phyloP scores from a whole-genome alignment of 2,888 invertebrate genomes.

The Dryadula phaetusa region DNA sequence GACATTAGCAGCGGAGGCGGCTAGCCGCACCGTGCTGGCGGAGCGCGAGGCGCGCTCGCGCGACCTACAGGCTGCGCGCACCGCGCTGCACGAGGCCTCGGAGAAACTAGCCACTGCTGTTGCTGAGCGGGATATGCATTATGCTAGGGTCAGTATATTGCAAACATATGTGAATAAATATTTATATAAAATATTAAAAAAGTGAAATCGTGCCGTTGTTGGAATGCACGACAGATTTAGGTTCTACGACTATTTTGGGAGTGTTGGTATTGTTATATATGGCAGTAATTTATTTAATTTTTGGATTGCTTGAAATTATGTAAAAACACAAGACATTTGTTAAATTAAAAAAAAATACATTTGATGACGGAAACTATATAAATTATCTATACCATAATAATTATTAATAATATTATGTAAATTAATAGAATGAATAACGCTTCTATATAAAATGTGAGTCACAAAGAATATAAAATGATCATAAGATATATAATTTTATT shows the following conservation, averaged over 20 bases:
- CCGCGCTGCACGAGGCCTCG: slow-evolving; percentile 70
- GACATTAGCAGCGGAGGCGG: slow-evolving; percentile 83
- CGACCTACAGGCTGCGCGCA: slow-evolving; percentile 69
- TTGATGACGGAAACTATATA: slow-evolving; percentile 7
- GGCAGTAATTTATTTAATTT: too few relatives aligned
- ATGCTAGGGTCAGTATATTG: slow-evolving; percentile 70
- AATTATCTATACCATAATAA: too few relatives aligned
- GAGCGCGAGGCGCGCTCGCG: slow-evolving; percentile 80
- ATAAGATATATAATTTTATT: slow-evolving; percentile 12
- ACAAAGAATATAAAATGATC: neutral
- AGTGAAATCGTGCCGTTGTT: too few relatives aligned
- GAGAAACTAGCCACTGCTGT: slow-evolving; percentile 76
- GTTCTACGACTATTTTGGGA: too few relatives aligned
- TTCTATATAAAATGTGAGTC: neutral
- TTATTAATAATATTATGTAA: slow-evolving; percentile 7
- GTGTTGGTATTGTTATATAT: too few relatives aligned
- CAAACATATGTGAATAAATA: too few relatives aligned
- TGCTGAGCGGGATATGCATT: slow-evolving; percentile 77
- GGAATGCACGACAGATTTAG: too few relatives aligned
- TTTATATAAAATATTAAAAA: too few relatives aligned
- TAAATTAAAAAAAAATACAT: neutral
- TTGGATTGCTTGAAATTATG: too few relatives aligned
- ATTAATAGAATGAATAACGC: neutral
- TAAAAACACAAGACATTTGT: too few relatives aligned
- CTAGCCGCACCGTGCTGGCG: slow-evolving; percentile 69